Evolutionary conservation across 2,888 invertebrate species (phyloP).

Genomic region (Phalera bucephala): DNA sequence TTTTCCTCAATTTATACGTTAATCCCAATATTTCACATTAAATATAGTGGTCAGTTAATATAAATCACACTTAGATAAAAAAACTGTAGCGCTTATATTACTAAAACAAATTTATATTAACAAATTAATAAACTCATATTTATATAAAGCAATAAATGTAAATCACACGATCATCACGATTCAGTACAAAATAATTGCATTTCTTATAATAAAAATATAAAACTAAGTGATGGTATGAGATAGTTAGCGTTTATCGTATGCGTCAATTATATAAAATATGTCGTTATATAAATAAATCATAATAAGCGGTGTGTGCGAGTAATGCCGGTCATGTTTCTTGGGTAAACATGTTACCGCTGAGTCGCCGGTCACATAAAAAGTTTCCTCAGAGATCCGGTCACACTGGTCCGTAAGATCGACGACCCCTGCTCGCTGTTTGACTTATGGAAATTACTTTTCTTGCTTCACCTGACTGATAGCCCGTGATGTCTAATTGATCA

Average conservation of each 20-base stretch:
- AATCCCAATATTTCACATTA: too few species aligned
- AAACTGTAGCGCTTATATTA: too few species aligned
- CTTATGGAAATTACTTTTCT: conserved; percentile 79
- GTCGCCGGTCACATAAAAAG: conserved; percentile 72
- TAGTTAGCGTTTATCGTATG: neutral
- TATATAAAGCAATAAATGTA: too few species aligned
- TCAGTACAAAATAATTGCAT: too few species aligned
- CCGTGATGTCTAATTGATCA: conserved; percentile 47
- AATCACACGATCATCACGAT: too few species aligned
- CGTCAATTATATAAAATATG: conserved; percentile 12
- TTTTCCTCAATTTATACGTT: too few species aligned
- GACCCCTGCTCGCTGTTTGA: conserved; percentile 74
- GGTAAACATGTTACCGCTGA: conserved; percentile 68
- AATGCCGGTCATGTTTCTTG: conserved; percentile 46
- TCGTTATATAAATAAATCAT: conserved; percentile 32
- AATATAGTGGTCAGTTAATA: too few species aligned
- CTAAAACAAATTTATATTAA: too few species aligned
- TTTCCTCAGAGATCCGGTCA: conserved; percentile 72
- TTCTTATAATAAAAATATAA: neutral
- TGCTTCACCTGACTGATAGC: conserved; percentile 60
- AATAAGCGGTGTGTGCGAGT: conserved; percentile 23
- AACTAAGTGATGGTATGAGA: neutral
- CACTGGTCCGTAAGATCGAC: conserved; percentile 73
- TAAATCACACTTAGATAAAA: too few species aligned
- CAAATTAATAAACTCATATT: too few species aligned